Percentiles rank a stretch among this genome's conserved stretches.
Evolutionary conservation across 1,140 invertebrate genomes (phyloP).

Genomic region (Tribolium madens): DNA sequence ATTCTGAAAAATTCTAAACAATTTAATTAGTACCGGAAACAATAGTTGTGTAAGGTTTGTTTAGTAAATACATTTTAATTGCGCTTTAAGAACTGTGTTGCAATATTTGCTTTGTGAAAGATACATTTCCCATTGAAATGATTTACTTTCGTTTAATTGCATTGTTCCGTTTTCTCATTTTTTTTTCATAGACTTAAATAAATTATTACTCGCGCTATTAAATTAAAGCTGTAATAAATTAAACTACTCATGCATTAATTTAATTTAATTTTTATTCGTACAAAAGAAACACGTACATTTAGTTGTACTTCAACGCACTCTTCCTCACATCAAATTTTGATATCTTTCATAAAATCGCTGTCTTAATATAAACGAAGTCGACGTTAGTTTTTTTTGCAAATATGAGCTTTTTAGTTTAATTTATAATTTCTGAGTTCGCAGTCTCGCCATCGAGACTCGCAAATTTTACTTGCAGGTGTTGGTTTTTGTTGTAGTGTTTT

Average conservation of each 20-base stretch:
- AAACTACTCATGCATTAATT: neutral
- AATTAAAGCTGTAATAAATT: neutral
- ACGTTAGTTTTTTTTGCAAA: neutral
- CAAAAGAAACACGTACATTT: neutral
- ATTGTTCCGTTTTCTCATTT: neutral
- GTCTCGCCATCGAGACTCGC: conserved; percentile 3
- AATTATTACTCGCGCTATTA: neutral
- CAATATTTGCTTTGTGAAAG: neutral
- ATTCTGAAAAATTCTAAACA: neutral
- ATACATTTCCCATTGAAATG: neutral
- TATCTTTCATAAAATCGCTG: neutral
- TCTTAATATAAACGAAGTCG: neutral
- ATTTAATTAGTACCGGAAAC: neutral
- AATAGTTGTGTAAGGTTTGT: neutral
- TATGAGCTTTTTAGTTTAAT: conserved; percentile 7
- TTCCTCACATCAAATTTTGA: neutral
- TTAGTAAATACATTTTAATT: neutral
- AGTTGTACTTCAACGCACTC: neutral
- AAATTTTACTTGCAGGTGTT: conserved; percentile 28
- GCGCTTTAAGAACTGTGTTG: neutral
- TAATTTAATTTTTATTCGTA: neutral
- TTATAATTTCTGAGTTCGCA: neutral
- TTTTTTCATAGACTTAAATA: neutral
- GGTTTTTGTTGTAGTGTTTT: conserved; percentile 4
- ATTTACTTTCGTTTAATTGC: neutral